Evolutionary conservation across 1,140 invertebrate species (phyloP).

Genomic region (Drusus annulatus): DNA sequence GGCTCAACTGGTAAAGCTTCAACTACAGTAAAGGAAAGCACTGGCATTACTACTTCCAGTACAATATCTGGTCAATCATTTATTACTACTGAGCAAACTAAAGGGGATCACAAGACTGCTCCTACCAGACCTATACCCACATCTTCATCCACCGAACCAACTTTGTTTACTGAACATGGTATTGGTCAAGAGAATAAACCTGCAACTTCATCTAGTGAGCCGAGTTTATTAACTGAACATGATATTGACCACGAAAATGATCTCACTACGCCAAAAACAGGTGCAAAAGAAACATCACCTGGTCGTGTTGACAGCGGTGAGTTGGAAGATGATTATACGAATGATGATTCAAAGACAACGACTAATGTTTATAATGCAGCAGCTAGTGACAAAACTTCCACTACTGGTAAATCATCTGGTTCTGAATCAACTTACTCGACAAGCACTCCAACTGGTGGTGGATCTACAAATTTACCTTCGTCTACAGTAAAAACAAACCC

Average conservation of each 20-base stretch:
- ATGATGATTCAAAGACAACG: slow-evolving; percentile 17
- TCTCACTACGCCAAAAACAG: neutral
- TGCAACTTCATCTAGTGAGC: neutral
- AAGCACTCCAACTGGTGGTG: too few relatives aligned
- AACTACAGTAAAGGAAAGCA: neutral
- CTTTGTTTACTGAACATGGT: too few relatives aligned
- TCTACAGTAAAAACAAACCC: neutral
- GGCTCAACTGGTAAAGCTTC: neutral
- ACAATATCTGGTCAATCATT: neutral
- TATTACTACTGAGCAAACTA: slow-evolving; percentile 1
- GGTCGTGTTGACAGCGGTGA: slow-evolving; percentile 3
- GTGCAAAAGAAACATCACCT: neutral
- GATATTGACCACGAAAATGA: neutral
- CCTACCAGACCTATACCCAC: neutral
- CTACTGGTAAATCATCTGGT: neutral
- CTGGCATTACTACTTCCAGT: neutral
- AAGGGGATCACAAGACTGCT: neutral
- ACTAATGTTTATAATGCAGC: slow-evolving; percentile 2
- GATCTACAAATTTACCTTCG: neutral
- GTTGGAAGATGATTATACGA: slow-evolving; percentile 12
- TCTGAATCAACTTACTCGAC: too few relatives aligned
- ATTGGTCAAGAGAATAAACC: neutral
- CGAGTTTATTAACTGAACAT: neutral
- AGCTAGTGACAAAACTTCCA: neutral
- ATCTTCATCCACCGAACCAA: neutral